Conservation (phyloP, 2,113 vertebrate genomes). For the Hemiscyllium ocellatum region DNA sequence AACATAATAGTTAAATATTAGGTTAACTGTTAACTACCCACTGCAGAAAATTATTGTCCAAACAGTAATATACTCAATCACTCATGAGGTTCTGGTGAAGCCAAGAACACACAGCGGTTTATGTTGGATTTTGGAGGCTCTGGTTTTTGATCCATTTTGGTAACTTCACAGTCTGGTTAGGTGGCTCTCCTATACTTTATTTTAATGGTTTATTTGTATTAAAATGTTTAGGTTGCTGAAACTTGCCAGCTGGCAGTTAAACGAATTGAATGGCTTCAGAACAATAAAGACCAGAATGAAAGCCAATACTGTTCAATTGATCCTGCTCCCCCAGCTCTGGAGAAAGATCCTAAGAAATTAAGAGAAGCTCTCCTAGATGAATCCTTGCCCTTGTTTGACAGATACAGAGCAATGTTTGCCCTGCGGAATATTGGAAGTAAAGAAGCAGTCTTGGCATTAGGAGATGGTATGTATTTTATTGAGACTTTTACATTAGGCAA, state of each 20-base stretch:
- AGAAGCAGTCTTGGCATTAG: constrained; percentile 74
- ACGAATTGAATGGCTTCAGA: constrained; percentile 78
- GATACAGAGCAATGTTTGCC: constrained; percentile 93
- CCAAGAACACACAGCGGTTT: not conserved
- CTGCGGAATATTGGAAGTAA: constrained; percentile 69
- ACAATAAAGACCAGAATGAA: constrained; percentile 43
- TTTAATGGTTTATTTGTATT: constrained; percentile 17
- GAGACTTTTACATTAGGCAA: not conserved
- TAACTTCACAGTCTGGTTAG: not conserved
- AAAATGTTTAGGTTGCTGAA: constrained; percentile 75
- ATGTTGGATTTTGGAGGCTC: not conserved
- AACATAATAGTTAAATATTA: not conserved
- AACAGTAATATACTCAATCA: not conserved
- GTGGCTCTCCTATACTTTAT: not conserved
- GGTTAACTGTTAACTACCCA: not conserved
- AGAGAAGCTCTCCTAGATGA: constrained; percentile 67
- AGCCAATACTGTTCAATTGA: constrained; percentile 79
- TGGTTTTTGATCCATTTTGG: not conserved
- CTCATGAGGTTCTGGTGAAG: not conserved
- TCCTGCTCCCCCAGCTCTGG: constrained; percentile 74
- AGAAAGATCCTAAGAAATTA: constrained; percentile 55
- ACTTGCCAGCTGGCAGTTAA: constrained; percentile 81
- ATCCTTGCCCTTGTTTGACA: constrained; percentile 68
- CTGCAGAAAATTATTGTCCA: not conserved
- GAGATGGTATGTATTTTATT: constrained; percentile 64